Evolutionary conservation across 2,797 vertebrate genomes (phyloP), one percentile per base, ranked within the genome.

Genomic region (Euthynnus affinis): DNA sequence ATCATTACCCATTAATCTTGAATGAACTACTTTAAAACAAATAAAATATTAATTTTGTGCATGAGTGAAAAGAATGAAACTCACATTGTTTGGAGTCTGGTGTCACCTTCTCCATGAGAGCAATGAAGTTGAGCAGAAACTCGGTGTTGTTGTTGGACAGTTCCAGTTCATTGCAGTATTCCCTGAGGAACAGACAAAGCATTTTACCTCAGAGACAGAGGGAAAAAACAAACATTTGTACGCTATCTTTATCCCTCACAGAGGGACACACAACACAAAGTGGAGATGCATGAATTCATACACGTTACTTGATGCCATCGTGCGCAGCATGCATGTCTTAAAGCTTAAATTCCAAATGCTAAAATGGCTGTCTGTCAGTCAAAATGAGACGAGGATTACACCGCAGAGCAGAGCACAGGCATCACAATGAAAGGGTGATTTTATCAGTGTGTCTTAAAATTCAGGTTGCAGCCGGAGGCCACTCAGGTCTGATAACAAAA

Each of bases 71-170:
- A 57, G 1, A 48, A 63, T 29, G 3, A 66, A 71, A 94, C 98
- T 97, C 93, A 99, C 98, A 99, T 94, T 98, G 97, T 93, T 99
- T 98, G 87, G 97, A 99, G 94, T 99, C 98, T 4, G 98, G 98
- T 4, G 98, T 99, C 93, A 99, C 97, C 94, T 99, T 99, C 95
- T 99, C 98, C 98, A 99, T 99, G 76, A 99, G 97, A 74, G 97
- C 96, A 75, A 99, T 99, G 94, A 99, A 99, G 95, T 98, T 99
- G 82, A 97, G 95, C 92, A 99, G 96, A 94, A 99, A 99, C 89
- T 99, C 98, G 0, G 98, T 99, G 96, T 99, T 99, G 96, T 99
- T 99, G 94, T 95, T 96, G 65, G 98, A 98, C 89, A 97, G 95
- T 92, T 98, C 97, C 92, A 99, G 96, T 82, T 99, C 98, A 94